These are phyloP conservation scores for Ameiurus melas DNA, from an alignment of 2,113 vertebrate genomes.

Conservation along the genomic window DNA sequence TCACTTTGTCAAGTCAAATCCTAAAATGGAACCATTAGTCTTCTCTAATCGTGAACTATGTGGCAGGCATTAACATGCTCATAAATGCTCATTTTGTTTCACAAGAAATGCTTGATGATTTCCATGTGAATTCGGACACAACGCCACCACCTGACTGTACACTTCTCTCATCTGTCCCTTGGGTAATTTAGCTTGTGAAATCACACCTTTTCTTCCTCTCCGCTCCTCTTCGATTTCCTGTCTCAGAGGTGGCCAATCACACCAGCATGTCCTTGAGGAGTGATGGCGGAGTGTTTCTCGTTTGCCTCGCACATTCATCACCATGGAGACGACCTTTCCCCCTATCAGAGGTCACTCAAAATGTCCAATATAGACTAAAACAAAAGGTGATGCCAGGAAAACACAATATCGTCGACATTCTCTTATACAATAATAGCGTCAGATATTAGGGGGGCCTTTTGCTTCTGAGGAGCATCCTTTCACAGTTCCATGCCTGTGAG, in stretches of 20 bases:
- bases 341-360: constrained; percentile 31
- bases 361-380: constrained; percentile 35
- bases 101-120: constrained; percentile 17
- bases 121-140: constrained; percentile 21
- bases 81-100: constrained; percentile 13
- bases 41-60: not conserved
- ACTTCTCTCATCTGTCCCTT: constrained; percentile 49
- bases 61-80: constrained; percentile 6
- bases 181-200: constrained; percentile 61
- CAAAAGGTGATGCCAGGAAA: constrained; percentile 23
- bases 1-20: not conserved
- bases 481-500: not conserved
- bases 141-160: constrained; percentile 25
- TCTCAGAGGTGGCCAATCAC: constrained; percentile 54
- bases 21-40: not conserved
- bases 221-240: constrained; percentile 60
- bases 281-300: constrained; percentile 14
- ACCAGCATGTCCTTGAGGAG: constrained; percentile 53
- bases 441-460: not conserved
- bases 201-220: constrained; percentile 58
- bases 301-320: constrained; percentile 43
- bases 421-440: not conserved
- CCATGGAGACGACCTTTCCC: constrained; percentile 45
- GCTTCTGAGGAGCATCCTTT: constrained; percentile 6
- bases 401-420: not conserved